Evolutionary conservation across 2,797 vertebrate genomes (phyloP).

Genomic region (Florisuga fusca): DNA sequence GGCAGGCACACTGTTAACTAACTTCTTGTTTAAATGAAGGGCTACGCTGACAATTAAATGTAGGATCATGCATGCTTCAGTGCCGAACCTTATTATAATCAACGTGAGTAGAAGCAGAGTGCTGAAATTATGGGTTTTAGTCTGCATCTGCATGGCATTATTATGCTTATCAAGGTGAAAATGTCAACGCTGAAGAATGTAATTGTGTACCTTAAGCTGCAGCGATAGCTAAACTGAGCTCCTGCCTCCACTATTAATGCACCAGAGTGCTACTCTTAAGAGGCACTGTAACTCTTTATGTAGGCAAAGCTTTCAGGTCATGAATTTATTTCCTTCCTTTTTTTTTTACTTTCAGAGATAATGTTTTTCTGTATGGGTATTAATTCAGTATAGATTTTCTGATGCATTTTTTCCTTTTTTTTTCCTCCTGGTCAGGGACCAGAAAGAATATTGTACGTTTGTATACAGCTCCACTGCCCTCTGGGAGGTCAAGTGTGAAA

Average conservation of each 20-base stretch:
- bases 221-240: conserved; percentile 58
- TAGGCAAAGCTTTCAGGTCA: conserved; percentile 18
- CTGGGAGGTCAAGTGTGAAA: conserved; percentile 56
- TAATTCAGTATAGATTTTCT: conserved; percentile 43
- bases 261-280: conserved; percentile 34
- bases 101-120: conserved; percentile 57
- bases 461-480: not conserved
- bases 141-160: conserved; percentile 67
- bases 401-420: not conserved
- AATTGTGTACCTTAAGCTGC: conserved; percentile 69
- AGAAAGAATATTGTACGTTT: not conserved
- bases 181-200: conserved; percentile 54
- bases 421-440: not conserved
- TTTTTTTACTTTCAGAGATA: not conserved
- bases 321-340: conserved; percentile 18
- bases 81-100: conserved; percentile 68
- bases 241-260: conserved; percentile 58
- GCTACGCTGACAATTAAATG: conserved; percentile 72
- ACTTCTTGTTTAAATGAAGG: conserved; percentile 77
- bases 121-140: conserved; percentile 71
- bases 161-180: conserved; percentile 76
- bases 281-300: conserved; percentile 1
- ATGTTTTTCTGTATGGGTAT: not conserved
- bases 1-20: conserved; percentile 67
- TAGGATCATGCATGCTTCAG: conserved; percentile 58